These are phyloP conservation scores for Aphrocallistes beatrix DNA, from an alignment of 37 sponge, comb jelly and placozoan species.

Conservation along the genomic window DNA sequence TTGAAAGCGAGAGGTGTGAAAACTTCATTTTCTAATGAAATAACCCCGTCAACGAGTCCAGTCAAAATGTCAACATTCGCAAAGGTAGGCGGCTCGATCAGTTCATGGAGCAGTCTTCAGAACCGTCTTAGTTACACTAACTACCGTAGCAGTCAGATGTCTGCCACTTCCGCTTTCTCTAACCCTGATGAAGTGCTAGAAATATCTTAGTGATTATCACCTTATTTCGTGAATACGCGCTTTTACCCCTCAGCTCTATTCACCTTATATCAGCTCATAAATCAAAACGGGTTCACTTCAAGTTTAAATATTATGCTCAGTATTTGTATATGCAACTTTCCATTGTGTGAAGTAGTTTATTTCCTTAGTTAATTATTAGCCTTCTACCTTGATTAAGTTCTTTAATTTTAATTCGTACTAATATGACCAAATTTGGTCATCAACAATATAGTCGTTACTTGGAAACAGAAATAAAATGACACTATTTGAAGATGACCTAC, in stretches of 20 bases:
- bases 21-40: no score
- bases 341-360: no score
- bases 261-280: no score
- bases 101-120: neutral
- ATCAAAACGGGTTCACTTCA: neutral
- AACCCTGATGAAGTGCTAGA: neutral
- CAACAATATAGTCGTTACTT: no score
- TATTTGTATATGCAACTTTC: neutral
- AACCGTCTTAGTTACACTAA: neutral
- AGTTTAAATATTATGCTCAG: neutral
- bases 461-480: no score
- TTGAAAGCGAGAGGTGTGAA: neutral
- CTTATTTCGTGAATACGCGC: neutral
- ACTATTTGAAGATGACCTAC: no score
- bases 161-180: neutral
- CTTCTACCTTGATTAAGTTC: no score
- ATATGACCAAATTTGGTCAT: no score
- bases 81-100: neutral
- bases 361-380: no score
- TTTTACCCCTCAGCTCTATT: constrained; percentile 2
- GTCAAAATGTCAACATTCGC: neutral
- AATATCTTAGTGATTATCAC: neutral
- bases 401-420: no score
- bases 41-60: neutral
- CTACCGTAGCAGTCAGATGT: neutral